phyloP scores from a whole-genome alignment of 2,888 invertebrate genomes.

The Scaptodrosophila latifasciaeformis region DNA sequence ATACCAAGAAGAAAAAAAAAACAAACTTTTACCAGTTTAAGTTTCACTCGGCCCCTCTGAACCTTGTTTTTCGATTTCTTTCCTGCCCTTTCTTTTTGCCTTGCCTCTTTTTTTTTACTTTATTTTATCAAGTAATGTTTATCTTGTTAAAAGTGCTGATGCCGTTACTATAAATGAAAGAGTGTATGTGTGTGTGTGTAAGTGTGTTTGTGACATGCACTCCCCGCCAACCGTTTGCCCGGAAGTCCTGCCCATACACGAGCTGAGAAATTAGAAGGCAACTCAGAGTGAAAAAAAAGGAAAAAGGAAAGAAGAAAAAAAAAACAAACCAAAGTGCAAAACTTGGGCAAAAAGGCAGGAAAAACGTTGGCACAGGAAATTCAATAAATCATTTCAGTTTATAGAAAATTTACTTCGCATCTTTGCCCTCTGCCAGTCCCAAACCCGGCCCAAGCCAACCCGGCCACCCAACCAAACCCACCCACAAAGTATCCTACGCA shows the following conservation, averaged over 20 bases:
- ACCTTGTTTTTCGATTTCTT: constrained; percentile 15
- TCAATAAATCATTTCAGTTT: constrained; percentile 20
- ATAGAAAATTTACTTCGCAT: constrained; percentile 14
- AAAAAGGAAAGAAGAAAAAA: background rate
- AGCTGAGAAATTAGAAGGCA: constrained; percentile 8
- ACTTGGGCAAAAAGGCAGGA: constrained; percentile 6
- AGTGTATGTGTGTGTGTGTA: background rate
- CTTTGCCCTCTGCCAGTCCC: background rate
- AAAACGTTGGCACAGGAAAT: constrained; percentile 15
- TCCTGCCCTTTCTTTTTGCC: background rate
- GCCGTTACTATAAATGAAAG: constrained; percentile 7
- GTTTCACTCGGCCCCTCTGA: background rate
- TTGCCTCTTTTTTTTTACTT: background rate
- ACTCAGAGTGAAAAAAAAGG: background rate
- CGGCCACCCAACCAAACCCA: no score
- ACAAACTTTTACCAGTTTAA: constrained; percentile 2
- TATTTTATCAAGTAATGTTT: constrained; percentile 29
- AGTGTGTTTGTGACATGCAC: background rate
- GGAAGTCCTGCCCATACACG: constrained; percentile 10
- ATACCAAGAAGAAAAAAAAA: background rate
- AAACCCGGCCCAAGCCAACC: no score
- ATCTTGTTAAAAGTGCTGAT: constrained; percentile 34
- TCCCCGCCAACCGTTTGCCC: constrained; percentile 2
- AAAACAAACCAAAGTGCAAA: background rate
- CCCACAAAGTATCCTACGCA: no score